Percentiles rank a stretch among this genome's conserved stretches.
phyloP scores from a whole-genome alignment of 2,888 invertebrate genomes.

The Yponomeuta evonymella region DNA sequence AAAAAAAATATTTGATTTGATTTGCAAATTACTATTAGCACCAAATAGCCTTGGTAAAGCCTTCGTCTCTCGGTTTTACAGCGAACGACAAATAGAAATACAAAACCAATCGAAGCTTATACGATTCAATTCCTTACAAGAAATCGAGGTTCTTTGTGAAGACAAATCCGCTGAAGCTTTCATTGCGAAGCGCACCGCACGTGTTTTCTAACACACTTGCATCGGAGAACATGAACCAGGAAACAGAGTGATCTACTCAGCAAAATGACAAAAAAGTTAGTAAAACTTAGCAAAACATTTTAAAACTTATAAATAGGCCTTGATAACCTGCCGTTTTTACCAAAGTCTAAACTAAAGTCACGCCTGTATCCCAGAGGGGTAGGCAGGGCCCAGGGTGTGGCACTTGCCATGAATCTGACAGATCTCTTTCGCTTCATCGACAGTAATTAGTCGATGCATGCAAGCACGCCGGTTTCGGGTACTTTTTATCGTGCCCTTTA shows the following conservation, averaged over 20 bases:
- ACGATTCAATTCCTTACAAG: background rate
- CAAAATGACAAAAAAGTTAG: too few species aligned
- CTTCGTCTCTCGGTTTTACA: background rate
- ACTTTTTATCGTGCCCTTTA: too few species aligned
- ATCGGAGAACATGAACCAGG: background rate
- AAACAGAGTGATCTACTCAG: background rate
- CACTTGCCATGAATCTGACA: too few species aligned
- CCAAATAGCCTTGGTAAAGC: background rate
- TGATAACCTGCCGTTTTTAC: background rate
- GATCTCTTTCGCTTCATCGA: too few species aligned
- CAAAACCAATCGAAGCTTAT: background rate
- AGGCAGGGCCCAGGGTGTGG: too few species aligned
- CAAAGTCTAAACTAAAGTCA: too few species aligned
- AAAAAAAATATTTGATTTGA: too few species aligned
- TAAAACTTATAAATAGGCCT: background rate
- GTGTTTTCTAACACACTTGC: background rate
- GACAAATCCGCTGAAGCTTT: background rate
- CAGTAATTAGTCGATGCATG: too few species aligned
- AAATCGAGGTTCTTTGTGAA: background rate
- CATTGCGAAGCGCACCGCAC: background rate
- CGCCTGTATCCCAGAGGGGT: too few species aligned
- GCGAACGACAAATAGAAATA: background rate
- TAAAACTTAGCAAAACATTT: too few species aligned
- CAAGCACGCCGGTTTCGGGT: too few species aligned
- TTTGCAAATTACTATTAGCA: too few species aligned